Base-by-base conservation (phyloP, 1,140 invertebrate genomes). In the Camponotus pennsylvanicus region DNA sequence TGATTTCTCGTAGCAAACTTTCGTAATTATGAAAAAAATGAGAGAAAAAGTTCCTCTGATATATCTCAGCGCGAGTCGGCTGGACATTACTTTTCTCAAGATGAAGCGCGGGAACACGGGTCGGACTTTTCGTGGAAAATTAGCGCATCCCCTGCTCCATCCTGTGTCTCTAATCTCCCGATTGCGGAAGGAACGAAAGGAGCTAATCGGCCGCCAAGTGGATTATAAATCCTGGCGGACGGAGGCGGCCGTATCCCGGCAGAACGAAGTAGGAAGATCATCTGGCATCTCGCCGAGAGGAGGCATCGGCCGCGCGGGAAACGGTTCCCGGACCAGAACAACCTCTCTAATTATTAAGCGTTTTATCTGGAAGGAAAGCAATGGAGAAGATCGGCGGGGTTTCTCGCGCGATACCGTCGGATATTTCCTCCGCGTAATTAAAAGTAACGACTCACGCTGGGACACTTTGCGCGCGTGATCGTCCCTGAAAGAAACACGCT, bases 281-380 rank as follows among this genome's bases (percentile, higher is more conserved):
- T 75, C 67, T 90, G 89, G 89, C 88, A 87, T 59, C 6, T 42
- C 52, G 89, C 88, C 89, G 83, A 64, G 84, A 57, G 15, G 0
- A 69, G 37, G 37, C 52, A 15, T 1, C n/a, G 34, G 32, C 18
- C 37, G 18, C 27, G 27, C 27, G 57, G 49, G 76, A 11, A 67
- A 59, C n/a, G 2, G 15, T 40, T 55, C 34, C 45, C 13, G 32
- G 61, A n/a, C 42, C 37, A 59, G 7, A 21, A 40, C 85, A 85
- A 71, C 67, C 59, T 34, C 45, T 45, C 84, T 90, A 88, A 91
- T 91, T 90, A 91, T 91, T 88, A 91, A 88, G 80, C 90, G 59
- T 18, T 78, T 90, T 91, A 90, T 87, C 91, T 79, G 59, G 64
- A 57, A 85, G 73, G 73, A 64, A 40, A 61, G 79, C 55, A 69